Evolutionary conservation across 2,888 invertebrate genomes (phyloP).

Genomic region (Agrochola lota): DNA sequence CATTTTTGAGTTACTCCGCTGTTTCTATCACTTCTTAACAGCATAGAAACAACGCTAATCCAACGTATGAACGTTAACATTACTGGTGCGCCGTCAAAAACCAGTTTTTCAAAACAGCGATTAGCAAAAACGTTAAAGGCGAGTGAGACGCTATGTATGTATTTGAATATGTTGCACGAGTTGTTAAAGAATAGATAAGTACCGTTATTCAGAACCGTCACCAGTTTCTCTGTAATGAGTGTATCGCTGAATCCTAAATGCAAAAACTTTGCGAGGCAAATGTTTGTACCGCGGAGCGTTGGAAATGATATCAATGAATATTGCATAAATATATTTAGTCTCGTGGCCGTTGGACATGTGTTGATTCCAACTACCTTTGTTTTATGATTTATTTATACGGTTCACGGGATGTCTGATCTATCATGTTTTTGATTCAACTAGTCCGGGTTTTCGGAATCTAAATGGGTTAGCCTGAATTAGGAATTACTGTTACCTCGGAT

Average conservation of each 20-base stretch:
- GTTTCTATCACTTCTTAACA: conserved; percentile 25
- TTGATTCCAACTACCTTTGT: conserved; percentile 50
- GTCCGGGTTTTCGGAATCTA: conserved; percentile 29
- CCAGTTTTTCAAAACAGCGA: conserved; percentile 65
- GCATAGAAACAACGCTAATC: conserved; percentile 51
- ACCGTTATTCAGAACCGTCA: conserved; percentile 69
- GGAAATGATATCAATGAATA: conserved; percentile 56
- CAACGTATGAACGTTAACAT: conserved; percentile 45
- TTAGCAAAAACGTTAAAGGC: conserved; percentile 63
- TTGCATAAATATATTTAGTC: conserved; percentile 61
- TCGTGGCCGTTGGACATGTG: conserved; percentile 38
- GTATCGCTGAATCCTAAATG: conserved; percentile 64
- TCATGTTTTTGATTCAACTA: conserved; percentile 40
- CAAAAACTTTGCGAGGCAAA: conserved; percentile 65
- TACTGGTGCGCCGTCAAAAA: conserved; percentile 58
- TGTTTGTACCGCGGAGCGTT: conserved; percentile 41
- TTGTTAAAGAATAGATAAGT: conserved; percentile 70
- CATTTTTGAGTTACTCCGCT: background rate
- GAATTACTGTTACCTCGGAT: conserved; percentile 33
- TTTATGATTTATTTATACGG: conserved; percentile 53
- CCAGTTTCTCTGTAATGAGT: conserved; percentile 68
- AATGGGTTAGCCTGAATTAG: conserved; percentile 15
- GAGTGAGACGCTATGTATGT: conserved; percentile 63
- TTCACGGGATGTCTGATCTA: conserved; percentile 34
- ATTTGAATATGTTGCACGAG: conserved; percentile 68